Base-by-base conservation (phyloP, 2,888 invertebrate genomes). In the Tridacna crocea region DNA sequence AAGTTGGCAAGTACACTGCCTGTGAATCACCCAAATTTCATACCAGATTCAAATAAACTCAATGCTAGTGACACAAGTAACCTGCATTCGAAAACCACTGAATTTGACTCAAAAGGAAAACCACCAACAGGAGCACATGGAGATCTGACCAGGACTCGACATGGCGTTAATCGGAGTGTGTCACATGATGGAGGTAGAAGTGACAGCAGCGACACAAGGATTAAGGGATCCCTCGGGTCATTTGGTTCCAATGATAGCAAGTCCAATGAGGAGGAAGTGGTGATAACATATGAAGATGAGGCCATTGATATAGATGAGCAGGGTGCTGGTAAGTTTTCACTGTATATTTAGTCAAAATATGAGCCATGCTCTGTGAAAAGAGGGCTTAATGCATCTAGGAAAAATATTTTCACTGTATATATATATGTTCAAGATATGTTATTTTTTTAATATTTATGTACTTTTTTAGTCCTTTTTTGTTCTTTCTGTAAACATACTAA, bases 231-330 rank as follows among this genome's bases (percentile, higher is more conserved):
- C 13, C 61, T 84, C 3, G 84, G 77, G 11, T 87, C 87, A n/a
- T 81, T 83, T 60, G 87, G 84, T 15, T 87, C 87, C 58, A 46
- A 73, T 75, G 87, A 85, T 65, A 85, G 82, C 48, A 80, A 80
- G 55, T 79, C 78, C 6, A 72, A 79, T 27, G 83, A 87, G 13
- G 87, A 88, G 58, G 88, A 88, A 65, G 85, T 86, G 15, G 82
- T 86, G 0, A 83, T 88, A 12, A 75, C 83, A 12, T 88, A 85
- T 66, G 81, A 82, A 55, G 89, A 89, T 83, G 88, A 89, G 72
- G 88, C 88, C 15, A 75, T 89, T 4, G 82, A 84, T 26, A 83
- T 89, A 46, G 85, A 84, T 24, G 87, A 87, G 17, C 79, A 77
- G 26, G 88, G 88, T 15, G 86, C 82, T 6, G 88, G 88, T 51